These are phyloP conservation scores for Mesocentrotus franciscanus DNA, from an alignment of 53 echinoderm and acorn worm genomes.

Conservation along the genomic window DNA sequence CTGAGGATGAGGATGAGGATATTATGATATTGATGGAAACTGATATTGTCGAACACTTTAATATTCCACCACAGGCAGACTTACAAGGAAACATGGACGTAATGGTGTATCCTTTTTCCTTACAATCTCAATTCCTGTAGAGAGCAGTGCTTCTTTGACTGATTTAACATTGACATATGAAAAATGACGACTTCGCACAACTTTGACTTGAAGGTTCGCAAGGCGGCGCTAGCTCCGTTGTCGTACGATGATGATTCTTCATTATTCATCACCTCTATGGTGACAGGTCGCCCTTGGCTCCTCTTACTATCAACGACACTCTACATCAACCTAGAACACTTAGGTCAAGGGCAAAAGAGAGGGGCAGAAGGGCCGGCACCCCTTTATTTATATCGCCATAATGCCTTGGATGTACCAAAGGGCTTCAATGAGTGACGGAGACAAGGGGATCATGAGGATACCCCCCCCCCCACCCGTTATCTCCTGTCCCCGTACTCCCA, in stretches of 20 bases:
- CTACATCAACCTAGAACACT: neutral
- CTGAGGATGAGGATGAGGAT: too few relatives aligned
- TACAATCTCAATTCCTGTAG: neutral
- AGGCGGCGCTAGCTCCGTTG: neutral
- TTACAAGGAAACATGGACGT: too few relatives aligned
- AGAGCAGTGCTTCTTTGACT: neutral
- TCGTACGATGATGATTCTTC: neutral
- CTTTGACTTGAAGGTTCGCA: neutral
- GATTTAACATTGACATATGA: neutral
- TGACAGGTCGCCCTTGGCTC: slow-evolving; percentile 8
- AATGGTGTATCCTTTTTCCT: too few relatives aligned
- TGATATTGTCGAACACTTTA: too few relatives aligned
- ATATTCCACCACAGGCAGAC: too few relatives aligned
- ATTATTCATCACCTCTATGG: neutral
- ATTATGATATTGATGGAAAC: too few relatives aligned
- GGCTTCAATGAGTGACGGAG: too few relatives aligned
- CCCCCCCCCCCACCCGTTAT: too few relatives aligned
- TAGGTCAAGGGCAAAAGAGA: neutral
- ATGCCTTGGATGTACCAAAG: too few relatives aligned
- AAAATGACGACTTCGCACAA: neutral
- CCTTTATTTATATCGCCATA: too few relatives aligned
- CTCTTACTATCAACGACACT: neutral
- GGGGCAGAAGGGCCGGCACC: neutral
- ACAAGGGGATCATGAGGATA: too few relatives aligned
- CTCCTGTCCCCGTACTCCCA: too few relatives aligned